Evolutionary conservation across 2,797 vertebrate species (phyloP), one percentile per base, ranked within the genome.

Genomic region (Peromyscus aztecus): DNA sequence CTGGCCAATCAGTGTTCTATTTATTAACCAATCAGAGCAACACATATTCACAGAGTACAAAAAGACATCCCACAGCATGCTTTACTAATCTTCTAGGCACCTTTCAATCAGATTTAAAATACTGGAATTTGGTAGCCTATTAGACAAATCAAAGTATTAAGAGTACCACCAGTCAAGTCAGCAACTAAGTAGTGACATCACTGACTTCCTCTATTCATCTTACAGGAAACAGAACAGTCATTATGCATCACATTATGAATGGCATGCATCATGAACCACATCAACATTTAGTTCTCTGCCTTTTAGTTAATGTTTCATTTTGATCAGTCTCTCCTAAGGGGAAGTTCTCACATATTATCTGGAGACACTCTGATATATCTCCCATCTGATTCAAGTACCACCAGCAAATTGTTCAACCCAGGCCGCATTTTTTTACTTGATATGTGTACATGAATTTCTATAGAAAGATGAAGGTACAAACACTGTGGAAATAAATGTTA

Each of bases 101-200:
- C 46, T 86, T 67, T 13, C 46, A 69, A 69, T 86, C 46, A 40
- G 55, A 93, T 76, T 96, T 83, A 76, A 93, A 76, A 93, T 6
- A 52, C 34, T 71, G 75, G 14, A 86, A 52, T 65, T 46, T 10
- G 13, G 4, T 46, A 34, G 34, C 5, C 57, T 55, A 49, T 46
- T 76, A 82, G 2, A 83, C 2, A 88, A 81, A 43, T 34, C 24
- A 14, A 91, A 94, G 23, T 1, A 31, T 78, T 73, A 5, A 88
- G 89, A 83, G 75, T 10, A 57, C 40, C 29, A 80, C 14, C 27
- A 94, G 81, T 11, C 63, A 89, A 77, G 16, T 82, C 52, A 78
- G 27, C 65, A 87, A 76, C 55, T 83, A 4, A 31, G 61, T 31
- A 82, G 10, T n/a, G 34, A 17, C 27, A 4, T 65, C 19, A 13